phyloP scores from a whole-genome alignment of 2,113 vertebrate species.

The Orycteropus afer region DNA sequence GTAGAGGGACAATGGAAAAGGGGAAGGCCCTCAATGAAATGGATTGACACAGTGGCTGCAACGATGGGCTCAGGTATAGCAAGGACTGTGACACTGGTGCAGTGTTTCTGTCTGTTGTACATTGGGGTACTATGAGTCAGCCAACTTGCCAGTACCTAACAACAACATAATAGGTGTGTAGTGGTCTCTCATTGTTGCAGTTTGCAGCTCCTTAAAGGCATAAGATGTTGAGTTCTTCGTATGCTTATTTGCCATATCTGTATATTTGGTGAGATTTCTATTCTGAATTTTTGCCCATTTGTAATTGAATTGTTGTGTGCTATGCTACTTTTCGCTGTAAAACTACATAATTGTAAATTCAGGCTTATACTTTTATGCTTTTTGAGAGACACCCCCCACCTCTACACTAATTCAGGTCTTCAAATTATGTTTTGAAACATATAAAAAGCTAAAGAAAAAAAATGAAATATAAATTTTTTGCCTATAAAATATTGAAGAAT shows the following conservation, averaged over 20 bases:
- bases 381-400: neutral
- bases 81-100: too few relatives aligned
- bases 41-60: too few relatives aligned
- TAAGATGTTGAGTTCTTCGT: neutral
- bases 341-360: constrained; percentile 30
- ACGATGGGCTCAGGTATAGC: too few relatives aligned
- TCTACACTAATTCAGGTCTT: neutral
- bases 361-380: neutral
- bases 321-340: constrained; percentile 19
- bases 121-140: too few relatives aligned
- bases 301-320: neutral
- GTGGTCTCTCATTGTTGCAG: neutral
- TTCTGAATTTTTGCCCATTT: neutral
- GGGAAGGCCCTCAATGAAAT: too few relatives aligned
- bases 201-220: neutral
- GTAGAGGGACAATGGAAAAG: too few relatives aligned
- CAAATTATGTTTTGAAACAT: constrained; percentile 54
- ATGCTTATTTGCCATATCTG: neutral
- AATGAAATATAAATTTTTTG: neutral
- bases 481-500: constrained; percentile 22
- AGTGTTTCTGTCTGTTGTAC: too few relatives aligned
- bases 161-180: neutral
- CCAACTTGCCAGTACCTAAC: too few relatives aligned
- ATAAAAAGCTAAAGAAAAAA: constrained; percentile 31
- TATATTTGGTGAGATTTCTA: neutral